Conservation (phyloP, 1,140 invertebrate genomes). For the Halyomorpha halys region DNA sequence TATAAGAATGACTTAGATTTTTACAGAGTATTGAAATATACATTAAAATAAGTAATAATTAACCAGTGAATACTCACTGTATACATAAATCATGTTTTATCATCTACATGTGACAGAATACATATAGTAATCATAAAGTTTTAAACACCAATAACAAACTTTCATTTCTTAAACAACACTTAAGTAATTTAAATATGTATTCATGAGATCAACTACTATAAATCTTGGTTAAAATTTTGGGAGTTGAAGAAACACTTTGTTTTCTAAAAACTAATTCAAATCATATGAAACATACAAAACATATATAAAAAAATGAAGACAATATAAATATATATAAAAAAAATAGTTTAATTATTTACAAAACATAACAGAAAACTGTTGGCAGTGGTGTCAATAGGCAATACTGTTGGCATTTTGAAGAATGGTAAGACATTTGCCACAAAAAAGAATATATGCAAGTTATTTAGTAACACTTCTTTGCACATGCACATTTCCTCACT, state of each 20-base stretch:
- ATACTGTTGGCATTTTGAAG: conserved; percentile 15
- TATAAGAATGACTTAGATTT: conserved; percentile 19
- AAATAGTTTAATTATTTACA: conserved; percentile 1
- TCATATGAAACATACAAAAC: neutral
- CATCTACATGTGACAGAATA: conserved; percentile 2
- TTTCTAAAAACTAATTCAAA: too few relatives aligned
- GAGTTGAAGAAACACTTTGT: neutral
- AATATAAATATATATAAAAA: conserved; percentile 6
- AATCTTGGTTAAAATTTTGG: neutral
- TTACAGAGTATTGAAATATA: conserved; percentile 18
- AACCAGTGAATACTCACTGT: neutral
- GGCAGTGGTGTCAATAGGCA: conserved; percentile 13
- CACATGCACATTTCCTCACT: conserved; percentile 84
- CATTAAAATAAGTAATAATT: conserved; percentile 16
- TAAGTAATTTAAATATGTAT: conserved; percentile 11
- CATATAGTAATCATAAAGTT: neutral
- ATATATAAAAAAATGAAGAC: conserved; percentile 4
- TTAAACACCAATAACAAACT: neutral
- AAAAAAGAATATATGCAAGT: conserved; percentile 17
- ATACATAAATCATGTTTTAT: conserved; percentile 1
- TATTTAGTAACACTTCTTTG: conserved; percentile 66
- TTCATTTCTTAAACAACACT: neutral
- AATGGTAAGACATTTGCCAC: conserved; percentile 17
- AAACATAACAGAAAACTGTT: conserved; percentile 4
- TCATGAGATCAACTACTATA: conserved; percentile 12